A percentile compares a stretch with the other conserved stretches of the same genome.
Conservation (phyloP, 2,797 vertebrate species). For the Ceryle rudis region DNA sequence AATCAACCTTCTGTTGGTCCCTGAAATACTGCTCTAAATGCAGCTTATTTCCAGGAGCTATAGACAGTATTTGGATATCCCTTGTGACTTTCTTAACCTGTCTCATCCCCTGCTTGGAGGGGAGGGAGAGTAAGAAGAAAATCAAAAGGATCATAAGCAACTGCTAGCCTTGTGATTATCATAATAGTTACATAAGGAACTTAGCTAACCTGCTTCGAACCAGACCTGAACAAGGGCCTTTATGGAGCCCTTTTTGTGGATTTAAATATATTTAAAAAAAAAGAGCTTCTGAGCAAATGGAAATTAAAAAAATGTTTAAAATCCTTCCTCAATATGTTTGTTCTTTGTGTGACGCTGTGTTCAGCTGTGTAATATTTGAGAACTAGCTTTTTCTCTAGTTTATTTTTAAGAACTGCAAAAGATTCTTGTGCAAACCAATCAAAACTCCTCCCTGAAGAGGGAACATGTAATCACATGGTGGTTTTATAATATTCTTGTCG, state of each 20-base stretch:
- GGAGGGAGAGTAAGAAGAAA: slow-evolving; percentile 19
- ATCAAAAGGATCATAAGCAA: slow-evolving; percentile 55
- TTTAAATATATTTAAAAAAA: background rate
- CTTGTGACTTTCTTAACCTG: background rate
- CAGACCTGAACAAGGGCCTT: slow-evolving; percentile 29
- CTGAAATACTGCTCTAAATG: background rate
- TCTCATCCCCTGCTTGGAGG: background rate
- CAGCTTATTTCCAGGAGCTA: slow-evolving; percentile 25
- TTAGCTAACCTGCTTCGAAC: slow-evolving; percentile 59
- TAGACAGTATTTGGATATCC: background rate
- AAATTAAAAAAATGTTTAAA: background rate
- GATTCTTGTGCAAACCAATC: background rate
- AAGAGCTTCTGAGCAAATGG: background rate
- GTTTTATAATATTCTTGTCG: background rate
- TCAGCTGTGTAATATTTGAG: background rate
- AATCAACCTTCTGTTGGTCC: background rate
- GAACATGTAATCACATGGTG: background rate
- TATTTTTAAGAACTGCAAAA: background rate
- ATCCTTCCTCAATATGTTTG: background rate
- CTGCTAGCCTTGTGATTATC: slow-evolving; percentile 68
- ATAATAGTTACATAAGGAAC: slow-evolving; percentile 7
- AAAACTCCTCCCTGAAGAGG: background rate
- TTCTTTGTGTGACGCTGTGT: background rate
- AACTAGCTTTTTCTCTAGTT: background rate
- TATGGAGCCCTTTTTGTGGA: background rate